A percentile compares a stretch with the other conserved stretches of the same genome.
Conservation (phyloP, 1,140 invertebrate genomes). For the Elysia chlorotica region DNA sequence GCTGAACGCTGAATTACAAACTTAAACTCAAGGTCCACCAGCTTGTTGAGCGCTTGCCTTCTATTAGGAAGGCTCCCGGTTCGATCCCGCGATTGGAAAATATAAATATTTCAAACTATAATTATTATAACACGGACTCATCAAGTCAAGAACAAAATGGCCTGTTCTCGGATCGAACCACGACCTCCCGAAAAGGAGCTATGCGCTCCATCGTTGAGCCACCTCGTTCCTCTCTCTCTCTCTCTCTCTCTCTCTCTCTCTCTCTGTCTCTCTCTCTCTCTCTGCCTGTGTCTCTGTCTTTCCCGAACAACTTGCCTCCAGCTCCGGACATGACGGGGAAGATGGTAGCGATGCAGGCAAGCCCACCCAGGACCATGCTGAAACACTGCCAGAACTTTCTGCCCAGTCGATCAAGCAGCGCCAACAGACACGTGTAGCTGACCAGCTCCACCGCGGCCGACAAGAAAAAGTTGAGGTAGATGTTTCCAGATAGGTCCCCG, state of each 20-base stretch:
- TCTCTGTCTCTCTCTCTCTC: background rate
- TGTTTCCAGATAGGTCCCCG: slow-evolving; percentile 34
- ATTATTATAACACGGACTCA: too few species aligned
- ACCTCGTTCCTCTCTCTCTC: background rate
- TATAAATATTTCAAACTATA: too few species aligned
- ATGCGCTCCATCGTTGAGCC: background rate
- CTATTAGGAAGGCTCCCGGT: too few species aligned
- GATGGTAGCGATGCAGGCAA: slow-evolving; percentile 34
- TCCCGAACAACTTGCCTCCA: slow-evolving; percentile 19
- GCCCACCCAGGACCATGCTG: slow-evolving; percentile 1
- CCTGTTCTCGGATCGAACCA: background rate
- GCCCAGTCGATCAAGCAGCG: slow-evolving; percentile 50
- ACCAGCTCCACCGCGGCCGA: slow-evolving; percentile 76
- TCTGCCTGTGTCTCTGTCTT: background rate
- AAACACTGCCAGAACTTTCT: slow-evolving; percentile 25
- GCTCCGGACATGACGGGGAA: slow-evolving; percentile 35
- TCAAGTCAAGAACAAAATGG: background rate
- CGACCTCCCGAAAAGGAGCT: background rate
- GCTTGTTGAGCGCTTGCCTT: too few species aligned
- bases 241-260: background rate
- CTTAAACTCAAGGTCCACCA: too few species aligned
- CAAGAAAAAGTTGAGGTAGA: slow-evolving; percentile 47
- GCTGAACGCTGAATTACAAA: too few species aligned
- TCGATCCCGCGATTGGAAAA: too few species aligned
- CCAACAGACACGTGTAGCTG: slow-evolving; percentile 69